Evolutionary conservation across 2,797 vertebrate species (phyloP).

Genomic region (Coendou prehensilis): DNA sequence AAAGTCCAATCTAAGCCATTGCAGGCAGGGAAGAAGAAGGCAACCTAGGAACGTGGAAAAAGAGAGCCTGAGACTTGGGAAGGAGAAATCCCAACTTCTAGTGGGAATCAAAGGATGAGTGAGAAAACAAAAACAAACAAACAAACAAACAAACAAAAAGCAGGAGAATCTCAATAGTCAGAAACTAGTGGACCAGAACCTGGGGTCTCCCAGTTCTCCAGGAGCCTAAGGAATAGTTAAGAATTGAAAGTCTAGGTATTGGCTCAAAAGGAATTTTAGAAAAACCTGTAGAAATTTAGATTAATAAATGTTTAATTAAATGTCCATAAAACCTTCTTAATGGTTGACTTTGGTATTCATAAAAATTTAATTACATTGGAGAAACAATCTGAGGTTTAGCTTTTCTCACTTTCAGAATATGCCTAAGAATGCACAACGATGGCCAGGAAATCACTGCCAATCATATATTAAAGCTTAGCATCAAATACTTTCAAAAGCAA

Average conservation of each 20-base stretch:
- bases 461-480: slow-evolving; percentile 52
- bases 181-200: neutral
- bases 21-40: neutral
- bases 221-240: neutral
- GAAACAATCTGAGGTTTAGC: slow-evolving; percentile 60
- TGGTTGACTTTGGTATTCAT: slow-evolving; percentile 70
- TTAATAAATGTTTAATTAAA: slow-evolving; percentile 45
- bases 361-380: slow-evolving; percentile 68
- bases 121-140: neutral
- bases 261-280: neutral
- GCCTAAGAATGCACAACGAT: neutral
- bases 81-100: neutral
- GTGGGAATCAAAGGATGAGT: neutral
- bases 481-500: slow-evolving; percentile 54
- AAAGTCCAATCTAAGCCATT: neutral
- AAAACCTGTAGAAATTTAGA: slow-evolving; percentile 32
- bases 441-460: slow-evolving; percentile 26
- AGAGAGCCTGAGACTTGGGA: neutral
- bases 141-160: neutral
- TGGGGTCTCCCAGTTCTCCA: neutral
- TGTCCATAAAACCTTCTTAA: slow-evolving; percentile 59
- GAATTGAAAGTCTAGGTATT: neutral
- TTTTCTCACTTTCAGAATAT: slow-evolving; percentile 69
- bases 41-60: too few relatives aligned
- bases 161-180: neutral